A percentile compares a stretch with the other conserved stretches of the same genome.
Evolutionary conservation across 2,797 vertebrate species (phyloP).

Genomic region (Muscicapa striata): DNA sequence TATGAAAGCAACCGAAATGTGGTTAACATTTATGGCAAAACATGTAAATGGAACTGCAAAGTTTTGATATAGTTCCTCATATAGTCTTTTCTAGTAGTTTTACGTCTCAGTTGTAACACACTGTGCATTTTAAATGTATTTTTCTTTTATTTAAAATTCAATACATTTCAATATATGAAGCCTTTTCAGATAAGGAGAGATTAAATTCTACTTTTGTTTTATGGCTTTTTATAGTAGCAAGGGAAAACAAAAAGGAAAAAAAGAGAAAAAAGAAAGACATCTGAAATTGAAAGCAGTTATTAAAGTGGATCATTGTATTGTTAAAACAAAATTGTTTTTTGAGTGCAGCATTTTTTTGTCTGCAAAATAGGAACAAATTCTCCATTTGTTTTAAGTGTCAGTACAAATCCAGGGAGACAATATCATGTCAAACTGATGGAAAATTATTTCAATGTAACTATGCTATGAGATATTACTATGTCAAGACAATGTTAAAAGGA

Average conservation of each 20-base stretch:
- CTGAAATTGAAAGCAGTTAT: conserved; percentile 8
- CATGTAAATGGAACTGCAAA: background rate
- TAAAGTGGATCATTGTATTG: background rate
- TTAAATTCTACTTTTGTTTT: background rate
- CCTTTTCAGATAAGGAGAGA: background rate
- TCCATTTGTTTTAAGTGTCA: background rate
- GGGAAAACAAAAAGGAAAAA: background rate
- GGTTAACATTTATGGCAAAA: background rate
- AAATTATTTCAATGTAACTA: conserved; percentile 12
- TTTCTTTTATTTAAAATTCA: background rate
- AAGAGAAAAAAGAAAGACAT: background rate
- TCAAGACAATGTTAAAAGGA: background rate
- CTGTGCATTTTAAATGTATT: background rate
- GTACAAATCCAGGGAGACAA: background rate
- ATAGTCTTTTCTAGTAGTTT: background rate
- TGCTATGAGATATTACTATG: background rate
- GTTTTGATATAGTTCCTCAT: background rate
- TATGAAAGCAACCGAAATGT: background rate
- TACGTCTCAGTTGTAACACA: background rate
- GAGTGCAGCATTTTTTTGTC: background rate
- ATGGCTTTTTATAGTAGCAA: background rate
- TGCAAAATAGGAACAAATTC: background rate
- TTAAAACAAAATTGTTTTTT: conserved; percentile 30
- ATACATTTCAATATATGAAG: background rate
- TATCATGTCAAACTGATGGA: background rate